Conservation (phyloP, 2,888 invertebrate genomes). For the Ormyrus nitidulus region DNA sequence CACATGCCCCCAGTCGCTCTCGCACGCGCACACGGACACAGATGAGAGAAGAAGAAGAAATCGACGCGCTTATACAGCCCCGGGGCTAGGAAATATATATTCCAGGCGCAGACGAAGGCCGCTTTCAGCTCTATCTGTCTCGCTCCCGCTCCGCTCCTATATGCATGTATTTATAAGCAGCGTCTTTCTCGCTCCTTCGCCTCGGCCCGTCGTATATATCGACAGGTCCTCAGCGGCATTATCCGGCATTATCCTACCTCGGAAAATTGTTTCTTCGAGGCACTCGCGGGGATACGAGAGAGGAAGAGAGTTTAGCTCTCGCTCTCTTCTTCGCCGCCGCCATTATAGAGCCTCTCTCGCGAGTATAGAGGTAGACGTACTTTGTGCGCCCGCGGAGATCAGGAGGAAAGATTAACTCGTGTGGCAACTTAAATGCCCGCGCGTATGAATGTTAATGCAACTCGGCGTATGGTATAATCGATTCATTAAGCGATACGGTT, state of each 20-base stretch:
- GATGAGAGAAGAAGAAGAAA: constrained; percentile 12
- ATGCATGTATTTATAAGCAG: constrained; percentile 25
- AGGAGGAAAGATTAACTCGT: constrained; percentile 46
- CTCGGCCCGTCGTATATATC: constrained; percentile 25
- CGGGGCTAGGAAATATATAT: constrained; percentile 50
- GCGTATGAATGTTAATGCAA: constrained; percentile 44
- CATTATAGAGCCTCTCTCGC: neutral
- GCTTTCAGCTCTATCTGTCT: constrained; percentile 30
- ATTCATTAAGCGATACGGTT: constrained; percentile 43
- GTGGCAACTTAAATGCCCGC: constrained; percentile 33
- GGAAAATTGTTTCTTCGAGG: constrained; percentile 52
- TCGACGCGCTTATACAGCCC: constrained; percentile 34
- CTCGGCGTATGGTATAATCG: constrained; percentile 39
- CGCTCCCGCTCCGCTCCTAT: constrained; percentile 8
- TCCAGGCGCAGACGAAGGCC: constrained; percentile 35
- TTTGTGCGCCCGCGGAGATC: constrained; percentile 45
- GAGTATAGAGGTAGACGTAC: constrained; percentile 21
- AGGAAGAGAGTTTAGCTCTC: neutral
- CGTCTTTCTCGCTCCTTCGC: neutral
- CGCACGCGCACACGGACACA: neutral
- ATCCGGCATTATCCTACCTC: constrained; percentile 37
- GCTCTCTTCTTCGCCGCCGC: neutral
- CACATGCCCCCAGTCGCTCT: neutral
- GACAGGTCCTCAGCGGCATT: constrained; percentile 50
- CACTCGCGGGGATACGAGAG: neutral